These are phyloP conservation scores for Procambarus clarkii DNA, from an alignment of 1,140 invertebrate species.

Conservation along the genomic window DNA sequence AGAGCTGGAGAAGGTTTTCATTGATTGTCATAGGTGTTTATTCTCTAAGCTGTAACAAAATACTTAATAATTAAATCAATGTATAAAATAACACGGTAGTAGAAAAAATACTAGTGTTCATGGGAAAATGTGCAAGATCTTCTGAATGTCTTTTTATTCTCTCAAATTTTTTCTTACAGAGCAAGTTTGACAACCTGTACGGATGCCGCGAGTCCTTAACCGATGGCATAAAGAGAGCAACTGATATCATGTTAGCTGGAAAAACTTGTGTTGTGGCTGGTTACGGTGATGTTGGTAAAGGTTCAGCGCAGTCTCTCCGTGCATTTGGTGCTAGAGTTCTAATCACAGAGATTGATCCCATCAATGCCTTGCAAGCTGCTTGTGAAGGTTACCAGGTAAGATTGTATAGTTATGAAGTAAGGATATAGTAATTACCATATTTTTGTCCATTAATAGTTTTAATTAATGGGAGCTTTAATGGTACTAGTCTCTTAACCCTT, in stretches of 20 bases:
- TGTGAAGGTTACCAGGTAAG: slow-evolving; percentile 96
- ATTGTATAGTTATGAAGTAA: no score
- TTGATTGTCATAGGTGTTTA: no score
- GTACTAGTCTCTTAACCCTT: no score
- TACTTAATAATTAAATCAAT: no score
- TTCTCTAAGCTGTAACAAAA: no score
- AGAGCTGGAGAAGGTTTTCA: no score
- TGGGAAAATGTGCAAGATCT: no score
- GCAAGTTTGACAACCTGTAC: slow-evolving; percentile 99
- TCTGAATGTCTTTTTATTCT: background rate
- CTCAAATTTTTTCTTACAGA: slow-evolving; percentile 79
- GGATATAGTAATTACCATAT: no score
- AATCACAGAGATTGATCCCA: slow-evolving; percentile 99
- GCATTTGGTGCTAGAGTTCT: slow-evolving; percentile 97
- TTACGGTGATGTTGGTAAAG: slow-evolving; percentile 99
- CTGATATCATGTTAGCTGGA: slow-evolving; percentile 98
- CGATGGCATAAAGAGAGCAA: slow-evolving; percentile 99
- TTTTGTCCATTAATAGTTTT: no score
- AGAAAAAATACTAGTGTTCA: no score
- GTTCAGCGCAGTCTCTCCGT: slow-evolving; percentile 95
- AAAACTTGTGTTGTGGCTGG: slow-evolving; percentile 98
- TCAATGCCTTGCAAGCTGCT: slow-evolving; percentile 97
- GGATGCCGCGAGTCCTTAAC: slow-evolving; percentile 98
- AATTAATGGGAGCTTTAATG: no score
- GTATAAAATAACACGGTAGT: no score